Conservation (phyloP, 2,888 invertebrate species). For the Alitta virens region DNA sequence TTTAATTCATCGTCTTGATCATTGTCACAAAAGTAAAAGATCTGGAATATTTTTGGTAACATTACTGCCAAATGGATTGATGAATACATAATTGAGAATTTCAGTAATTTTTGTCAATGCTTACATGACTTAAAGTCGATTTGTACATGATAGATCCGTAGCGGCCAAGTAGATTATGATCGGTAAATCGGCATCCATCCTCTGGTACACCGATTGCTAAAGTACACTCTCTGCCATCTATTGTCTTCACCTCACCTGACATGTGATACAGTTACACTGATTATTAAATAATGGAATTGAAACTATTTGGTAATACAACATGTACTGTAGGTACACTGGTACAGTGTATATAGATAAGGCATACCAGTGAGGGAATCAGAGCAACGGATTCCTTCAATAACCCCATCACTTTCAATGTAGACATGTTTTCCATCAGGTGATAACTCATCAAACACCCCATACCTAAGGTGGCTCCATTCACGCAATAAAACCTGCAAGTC, state of each 20-base stretch:
- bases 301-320: too few species aligned
- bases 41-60: too few species aligned
- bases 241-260: too few species aligned
- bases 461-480: slow-evolving; percentile 59
- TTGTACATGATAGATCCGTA: slow-evolving; percentile 24
- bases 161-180: neutral
- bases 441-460: slow-evolving; percentile 69
- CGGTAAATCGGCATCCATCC: slow-evolving; percentile 15
- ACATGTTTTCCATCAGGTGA: slow-evolving; percentile 12
- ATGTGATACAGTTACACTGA: too few species aligned
- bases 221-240: too few species aligned
- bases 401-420: slow-evolving; percentile 17
- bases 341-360: too few species aligned
- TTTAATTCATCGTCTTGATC: slow-evolving; percentile 13
- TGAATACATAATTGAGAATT: too few species aligned
- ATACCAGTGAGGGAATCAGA: neutral
- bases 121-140: slow-evolving; percentile 9
- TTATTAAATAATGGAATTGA: too few species aligned
- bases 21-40: slow-evolving; percentile 63
- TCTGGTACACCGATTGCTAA: slow-evolving; percentile 18
- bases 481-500: slow-evolving; percentile 38
- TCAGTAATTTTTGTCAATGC: too few species aligned
- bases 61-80: too few species aligned
- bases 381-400: slow-evolving; percentile 19
- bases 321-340: too few species aligned